A percentile compares a stretch with the other conserved stretches of the same genome.
Conservation (phyloP, 2,888 invertebrate genomes). For the Cheiracanthium punctorium region DNA sequence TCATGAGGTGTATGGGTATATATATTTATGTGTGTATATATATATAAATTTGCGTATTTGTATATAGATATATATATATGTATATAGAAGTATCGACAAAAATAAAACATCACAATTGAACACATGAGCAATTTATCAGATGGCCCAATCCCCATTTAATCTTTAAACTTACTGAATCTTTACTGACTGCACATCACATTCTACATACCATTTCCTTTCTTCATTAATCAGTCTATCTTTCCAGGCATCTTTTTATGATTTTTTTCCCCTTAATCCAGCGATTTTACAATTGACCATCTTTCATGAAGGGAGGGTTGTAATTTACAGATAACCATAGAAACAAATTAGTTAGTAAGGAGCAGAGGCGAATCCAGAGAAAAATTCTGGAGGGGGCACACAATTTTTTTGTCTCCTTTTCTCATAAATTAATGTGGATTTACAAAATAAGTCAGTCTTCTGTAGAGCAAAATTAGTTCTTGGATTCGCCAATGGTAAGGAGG, state of each 20-base stretch:
- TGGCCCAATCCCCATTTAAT: conserved; percentile 25
- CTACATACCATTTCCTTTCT: not conserved
- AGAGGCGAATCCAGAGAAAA: too few relatives aligned
- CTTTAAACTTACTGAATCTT: conserved; percentile 4
- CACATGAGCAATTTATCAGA: conserved; percentile 63
- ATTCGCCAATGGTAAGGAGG: too few relatives aligned
- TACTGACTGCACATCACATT: conserved; percentile 11
- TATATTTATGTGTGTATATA: not conserved
- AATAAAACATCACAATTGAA: conserved; percentile 64
- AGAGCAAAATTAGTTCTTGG: too few relatives aligned
- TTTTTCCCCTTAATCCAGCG: not conserved
- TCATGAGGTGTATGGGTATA: not conserved
- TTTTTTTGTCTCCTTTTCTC: too few relatives aligned
- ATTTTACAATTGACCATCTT: not conserved
- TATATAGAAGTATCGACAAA: conserved; percentile 26
- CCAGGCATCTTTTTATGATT: not conserved
- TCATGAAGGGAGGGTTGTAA: not conserved
- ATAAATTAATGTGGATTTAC: too few relatives aligned
- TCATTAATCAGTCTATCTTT: not conserved
- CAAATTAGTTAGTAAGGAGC: too few relatives aligned
- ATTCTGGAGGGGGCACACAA: too few relatives aligned
- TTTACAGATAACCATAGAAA: too few relatives aligned
- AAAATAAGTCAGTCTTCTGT: too few relatives aligned
- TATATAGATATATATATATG: not conserved
- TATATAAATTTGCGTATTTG: not conserved